phyloP scores from a whole-genome alignment of 1,140 invertebrate species.

The Diuraphis noxia region DNA sequence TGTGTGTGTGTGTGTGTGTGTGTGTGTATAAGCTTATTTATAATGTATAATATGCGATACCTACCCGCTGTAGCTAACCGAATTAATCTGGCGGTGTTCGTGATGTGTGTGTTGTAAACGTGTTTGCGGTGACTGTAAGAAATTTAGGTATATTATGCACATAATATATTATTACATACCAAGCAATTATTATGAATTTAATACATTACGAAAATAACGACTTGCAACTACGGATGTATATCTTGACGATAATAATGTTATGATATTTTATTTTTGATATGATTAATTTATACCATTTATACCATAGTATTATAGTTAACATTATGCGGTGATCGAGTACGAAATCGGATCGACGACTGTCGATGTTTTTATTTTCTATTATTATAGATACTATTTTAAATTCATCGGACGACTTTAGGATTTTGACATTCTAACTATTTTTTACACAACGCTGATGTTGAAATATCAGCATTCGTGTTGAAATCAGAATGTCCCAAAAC shows the following conservation, averaged over 20 bases:
- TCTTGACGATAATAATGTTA: neutral
- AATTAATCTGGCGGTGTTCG: neutral
- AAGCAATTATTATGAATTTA: neutral
- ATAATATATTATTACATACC: neutral
- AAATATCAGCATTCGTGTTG: neutral
- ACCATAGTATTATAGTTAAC: no score
- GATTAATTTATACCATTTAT: no score
- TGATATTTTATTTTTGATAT: no score
- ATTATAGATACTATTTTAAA: neutral
- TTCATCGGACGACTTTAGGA: neutral
- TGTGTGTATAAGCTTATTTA: neutral
- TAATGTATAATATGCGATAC: neutral
- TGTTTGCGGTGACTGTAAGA: neutral
- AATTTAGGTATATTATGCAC: neutral
- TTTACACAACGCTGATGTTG: neutral
- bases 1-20: neutral
- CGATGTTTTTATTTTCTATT: neutral
- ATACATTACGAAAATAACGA: neutral
- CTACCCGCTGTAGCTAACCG: neutral
- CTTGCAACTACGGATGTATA: neutral
- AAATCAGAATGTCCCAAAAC: neutral
- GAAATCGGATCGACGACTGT: neutral
- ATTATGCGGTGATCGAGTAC: neutral
- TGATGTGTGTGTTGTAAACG: no score
- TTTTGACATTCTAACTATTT: neutral